Conservation (phyloP, 2,888 invertebrate species). For the Ophion slaviceki region DNA sequence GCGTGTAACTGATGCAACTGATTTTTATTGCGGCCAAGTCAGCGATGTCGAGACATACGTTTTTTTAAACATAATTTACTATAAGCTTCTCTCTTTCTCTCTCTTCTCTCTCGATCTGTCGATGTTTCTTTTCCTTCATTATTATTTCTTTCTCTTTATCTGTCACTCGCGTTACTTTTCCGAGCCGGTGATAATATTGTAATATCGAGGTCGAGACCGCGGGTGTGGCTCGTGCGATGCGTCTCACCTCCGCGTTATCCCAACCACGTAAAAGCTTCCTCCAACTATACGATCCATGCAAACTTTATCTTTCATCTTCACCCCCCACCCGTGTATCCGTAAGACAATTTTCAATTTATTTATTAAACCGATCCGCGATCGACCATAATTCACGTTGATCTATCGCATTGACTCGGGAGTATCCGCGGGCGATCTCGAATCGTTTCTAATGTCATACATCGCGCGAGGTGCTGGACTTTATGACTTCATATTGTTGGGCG, state of each 20-base stretch:
- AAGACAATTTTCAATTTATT: constrained; percentile 47
- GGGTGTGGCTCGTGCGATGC: constrained; percentile 71
- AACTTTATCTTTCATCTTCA: constrained; percentile 35
- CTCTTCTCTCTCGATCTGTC: constrained; percentile 23
- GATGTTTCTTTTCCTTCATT: background rate
- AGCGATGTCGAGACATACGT: constrained; percentile 30
- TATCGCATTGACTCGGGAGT: constrained; percentile 18
- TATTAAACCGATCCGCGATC: constrained; percentile 26
- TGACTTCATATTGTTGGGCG: constrained; percentile 6
- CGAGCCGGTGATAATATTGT: constrained; percentile 73
- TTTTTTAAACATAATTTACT: constrained; percentile 3
- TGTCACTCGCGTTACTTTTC: constrained; percentile 38
- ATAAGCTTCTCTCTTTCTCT: constrained; percentile 39
- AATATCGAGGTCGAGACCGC: constrained; percentile 73
- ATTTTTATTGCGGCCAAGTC: constrained; percentile 42
- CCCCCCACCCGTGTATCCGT: background rate
- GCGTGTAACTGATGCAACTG: constrained; percentile 60
- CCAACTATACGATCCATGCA: background rate
- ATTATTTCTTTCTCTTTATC: constrained; percentile 26
- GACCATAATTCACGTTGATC: constrained; percentile 25
- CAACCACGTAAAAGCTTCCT: constrained; percentile 17
- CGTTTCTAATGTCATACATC: constrained; percentile 28
- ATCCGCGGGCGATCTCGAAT: constrained; percentile 43
- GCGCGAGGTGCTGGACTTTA: constrained; percentile 23
- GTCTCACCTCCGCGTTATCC: constrained; percentile 37